Conservation (phyloP, 2,113 vertebrate genomes). For the Odobenus rosmarus region DNA sequence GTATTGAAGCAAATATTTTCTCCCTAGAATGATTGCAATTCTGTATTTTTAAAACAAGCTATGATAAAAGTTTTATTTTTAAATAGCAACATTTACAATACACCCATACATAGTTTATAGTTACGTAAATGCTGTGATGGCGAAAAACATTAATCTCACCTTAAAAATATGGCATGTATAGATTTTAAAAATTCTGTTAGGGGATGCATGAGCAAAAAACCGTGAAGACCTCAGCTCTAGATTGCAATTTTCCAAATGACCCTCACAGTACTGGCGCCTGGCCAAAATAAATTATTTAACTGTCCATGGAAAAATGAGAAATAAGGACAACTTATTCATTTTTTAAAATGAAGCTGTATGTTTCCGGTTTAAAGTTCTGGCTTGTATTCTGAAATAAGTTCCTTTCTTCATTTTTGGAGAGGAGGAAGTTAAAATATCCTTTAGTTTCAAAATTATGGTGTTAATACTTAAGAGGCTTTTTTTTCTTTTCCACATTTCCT, state of each 20-base stretch:
- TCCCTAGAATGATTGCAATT: conserved; percentile 10
- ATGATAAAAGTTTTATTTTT: conserved; percentile 55
- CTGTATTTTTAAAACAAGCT: not conserved
- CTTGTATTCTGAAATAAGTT: not conserved
- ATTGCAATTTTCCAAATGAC: not conserved
- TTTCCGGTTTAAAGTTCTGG: conserved; percentile 18
- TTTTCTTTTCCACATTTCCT: not conserved
- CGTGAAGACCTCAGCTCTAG: not conserved
- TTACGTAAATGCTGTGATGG: conserved; percentile 31
- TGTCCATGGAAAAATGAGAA: not conserved
- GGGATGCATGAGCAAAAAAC: not conserved
- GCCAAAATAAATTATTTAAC: not conserved
- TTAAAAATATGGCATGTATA: conserved; percentile 22
- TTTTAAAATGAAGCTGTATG: not conserved
- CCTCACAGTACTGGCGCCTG: not conserved
- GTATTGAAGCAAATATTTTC: conserved; percentile 51
- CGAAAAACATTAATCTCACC: not conserved
- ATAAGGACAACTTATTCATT: not conserved
- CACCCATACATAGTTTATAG: not conserved
- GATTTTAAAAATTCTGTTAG: conserved; percentile 2
- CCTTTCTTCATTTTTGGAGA: not conserved
- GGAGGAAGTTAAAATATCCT: not conserved
- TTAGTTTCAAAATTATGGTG: conserved; percentile 39
- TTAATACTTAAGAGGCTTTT: not conserved
- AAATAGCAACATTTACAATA: conserved; percentile 17